Base-by-base conservation (phyloP, 2,113 vertebrate genomes). In the Coryphaenoides rupestris region DNA sequence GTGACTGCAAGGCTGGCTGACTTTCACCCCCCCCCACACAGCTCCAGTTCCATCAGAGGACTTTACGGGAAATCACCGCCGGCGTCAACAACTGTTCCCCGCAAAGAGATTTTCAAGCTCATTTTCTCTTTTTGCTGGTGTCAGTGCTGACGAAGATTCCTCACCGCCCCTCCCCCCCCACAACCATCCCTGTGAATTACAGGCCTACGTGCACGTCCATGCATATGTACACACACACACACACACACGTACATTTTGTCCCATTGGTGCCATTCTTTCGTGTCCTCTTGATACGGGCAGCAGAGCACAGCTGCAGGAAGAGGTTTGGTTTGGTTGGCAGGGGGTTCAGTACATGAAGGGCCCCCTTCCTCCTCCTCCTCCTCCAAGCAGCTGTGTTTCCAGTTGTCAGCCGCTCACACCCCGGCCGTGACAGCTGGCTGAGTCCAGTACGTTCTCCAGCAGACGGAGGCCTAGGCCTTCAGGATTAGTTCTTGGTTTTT, bases 71-170 rank as follows among this genome's bases (percentile, higher is more conserved):
- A n/a, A n/a, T n/a, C 70, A 61, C 70, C 56, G 62, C 67, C 47
- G 19, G 47, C 53, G 55, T 66, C 55, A 66, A 56, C 62, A 45
- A 19, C 72, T 60, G 46, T 22, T 13, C 58, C n/a, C n/a, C 47
- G 2, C 57, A 23, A 76, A 49, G 47, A 28, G 65, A 64, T 28
- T 75, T 64, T 62, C 21, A 50, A 50, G 15, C 54, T 58, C 10
- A 64, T 77, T 67, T 56, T 76, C 19, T 68, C 15, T 76, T 76
- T 64, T 10, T 57, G 73, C 69, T 72, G 57, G 47, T 77, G 77
- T 84, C 80, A 82, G 69, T 62, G 72, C 76, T 80, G 79, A 76
- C 60, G 73, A 70, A 80, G 78, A 65, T 23, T 56, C 13, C 50
- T 40, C 54, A 21, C 56, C 23, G 2, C 55, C n/a, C 24, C n/a